These are phyloP conservation scores for Callyntrura guangdongensis DNA, from an alignment of 2,888 invertebrate species.

Conservation along the genomic window DNA sequence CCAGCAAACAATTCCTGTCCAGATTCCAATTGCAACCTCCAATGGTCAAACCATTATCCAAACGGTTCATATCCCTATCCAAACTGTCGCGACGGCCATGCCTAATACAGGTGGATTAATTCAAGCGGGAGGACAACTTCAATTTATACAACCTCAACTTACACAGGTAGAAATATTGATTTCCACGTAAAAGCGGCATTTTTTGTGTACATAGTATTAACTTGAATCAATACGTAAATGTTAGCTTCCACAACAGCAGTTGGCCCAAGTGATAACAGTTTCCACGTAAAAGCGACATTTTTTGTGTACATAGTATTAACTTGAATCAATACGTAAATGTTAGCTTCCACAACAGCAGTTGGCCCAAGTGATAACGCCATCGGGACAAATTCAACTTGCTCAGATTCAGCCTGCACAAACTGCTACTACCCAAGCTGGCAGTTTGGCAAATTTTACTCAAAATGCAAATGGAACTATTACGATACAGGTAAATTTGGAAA, in stretches of 20 bases:
- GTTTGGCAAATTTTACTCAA: slow-evolving; percentile 82
- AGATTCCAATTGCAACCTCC: slow-evolving; percentile 94
- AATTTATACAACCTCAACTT: slow-evolving; percentile 89
- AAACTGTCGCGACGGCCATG: slow-evolving; percentile 89
- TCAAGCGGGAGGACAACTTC: slow-evolving; percentile 88
- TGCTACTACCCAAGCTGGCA: slow-evolving; percentile 82
- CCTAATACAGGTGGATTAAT: slow-evolving; percentile 87
- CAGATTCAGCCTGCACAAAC: slow-evolving; percentile 90
- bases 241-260: slow-evolving; percentile 88
- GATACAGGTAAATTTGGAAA: slow-evolving; percentile 83
- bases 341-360: slow-evolving; percentile 88
- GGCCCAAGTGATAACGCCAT: slow-evolving; percentile 87
- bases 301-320: too few relatives aligned
- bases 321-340: too few relatives aligned
- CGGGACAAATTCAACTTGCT: slow-evolving; percentile 86
- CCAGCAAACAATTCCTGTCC: slow-evolving; percentile 94
- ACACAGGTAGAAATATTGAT: slow-evolving; percentile 89
- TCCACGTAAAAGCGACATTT: too few relatives aligned
- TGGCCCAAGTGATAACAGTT: slow-evolving; percentile 88
- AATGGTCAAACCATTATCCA: slow-evolving; percentile 98
- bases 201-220: too few relatives aligned
- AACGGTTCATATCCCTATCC: slow-evolving; percentile 97
- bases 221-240: too few relatives aligned
- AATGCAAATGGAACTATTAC: slow-evolving; percentile 85
- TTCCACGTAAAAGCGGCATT: too few relatives aligned